These are phyloP conservation scores for Notechis scutatus DNA, from an alignment of 2,113 vertebrate species.

Conservation along the genomic window DNA sequence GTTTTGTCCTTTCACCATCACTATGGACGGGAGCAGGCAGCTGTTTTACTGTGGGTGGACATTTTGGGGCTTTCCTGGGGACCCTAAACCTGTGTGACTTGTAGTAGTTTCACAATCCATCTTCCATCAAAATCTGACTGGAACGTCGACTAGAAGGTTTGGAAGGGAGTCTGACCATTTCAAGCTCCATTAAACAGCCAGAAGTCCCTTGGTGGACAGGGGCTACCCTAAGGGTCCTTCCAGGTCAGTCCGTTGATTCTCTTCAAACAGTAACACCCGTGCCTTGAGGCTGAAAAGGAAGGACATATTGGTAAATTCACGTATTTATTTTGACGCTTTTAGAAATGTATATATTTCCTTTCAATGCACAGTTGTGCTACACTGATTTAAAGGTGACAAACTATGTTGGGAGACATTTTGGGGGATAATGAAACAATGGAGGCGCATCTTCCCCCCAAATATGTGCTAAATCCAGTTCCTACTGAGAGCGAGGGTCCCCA, in stretches of 20 bases:
- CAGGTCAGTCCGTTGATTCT: background rate
- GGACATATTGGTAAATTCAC: background rate
- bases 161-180: background rate
- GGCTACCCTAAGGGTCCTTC: background rate
- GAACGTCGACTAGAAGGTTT: too few relatives aligned
- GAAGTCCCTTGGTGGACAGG: background rate
- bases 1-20: background rate
- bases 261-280: background rate
- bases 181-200: background rate
- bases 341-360: background rate
- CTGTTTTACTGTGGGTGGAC: background rate
- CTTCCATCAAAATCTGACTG: background rate
- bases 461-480: too few relatives aligned
- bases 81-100: background rate
- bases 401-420: background rate
- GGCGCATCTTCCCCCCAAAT: background rate
- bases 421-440: background rate
- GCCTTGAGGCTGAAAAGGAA: slow-evolving; percentile 1
- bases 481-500: background rate
- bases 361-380: background rate
- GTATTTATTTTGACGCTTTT: background rate
- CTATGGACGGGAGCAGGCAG: background rate
- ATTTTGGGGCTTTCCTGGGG: background rate
- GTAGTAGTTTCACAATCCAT: background rate
- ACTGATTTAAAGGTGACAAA: background rate